Evolutionary conservation across 35 echinoderm and acorn worm genomes (phyloP).

Genomic region (Holothuria glaberrima): DNA sequence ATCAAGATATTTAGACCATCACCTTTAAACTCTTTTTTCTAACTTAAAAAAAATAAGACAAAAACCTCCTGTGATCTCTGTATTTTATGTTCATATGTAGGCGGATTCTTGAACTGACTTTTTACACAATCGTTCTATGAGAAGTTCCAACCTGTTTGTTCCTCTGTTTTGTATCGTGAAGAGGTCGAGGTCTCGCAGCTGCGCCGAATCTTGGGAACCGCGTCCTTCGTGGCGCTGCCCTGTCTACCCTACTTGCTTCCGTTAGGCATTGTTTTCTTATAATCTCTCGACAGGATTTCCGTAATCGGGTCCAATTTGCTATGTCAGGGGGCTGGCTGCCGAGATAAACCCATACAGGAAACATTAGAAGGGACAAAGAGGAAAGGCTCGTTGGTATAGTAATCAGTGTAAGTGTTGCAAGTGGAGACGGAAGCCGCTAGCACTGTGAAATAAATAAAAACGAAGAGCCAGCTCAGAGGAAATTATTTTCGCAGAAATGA

Average conservation of each 20-base stretch:
- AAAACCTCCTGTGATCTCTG: no score
- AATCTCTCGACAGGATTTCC: conserved; percentile 42
- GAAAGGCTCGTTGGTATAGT: conserved; percentile 49
- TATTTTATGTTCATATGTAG: no score
- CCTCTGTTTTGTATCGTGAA: no score
- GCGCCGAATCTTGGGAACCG: conserved; percentile 51
- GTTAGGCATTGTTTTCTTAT: conserved; percentile 56
- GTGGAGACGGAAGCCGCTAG: conserved; percentile 55
- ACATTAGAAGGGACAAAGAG: conserved; percentile 54
- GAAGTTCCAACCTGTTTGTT: neutral
- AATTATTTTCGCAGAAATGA: conserved; percentile 61
- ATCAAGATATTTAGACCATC: neutral
- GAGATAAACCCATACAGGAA: conserved; percentile 65
- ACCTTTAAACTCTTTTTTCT: neutral
- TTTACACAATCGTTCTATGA: neutral
- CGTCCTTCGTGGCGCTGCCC: conserved; percentile 37
- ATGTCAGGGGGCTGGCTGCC: conserved; percentile 41
- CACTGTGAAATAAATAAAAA: conserved; percentile 58
- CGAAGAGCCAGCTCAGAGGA: conserved; percentile 31
- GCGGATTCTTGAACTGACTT: neutral
- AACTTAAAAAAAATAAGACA: no score
- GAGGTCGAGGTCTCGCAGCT: conserved; percentile 45
- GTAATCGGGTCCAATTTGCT: conserved; percentile 48
- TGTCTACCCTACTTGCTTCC: conserved; percentile 44
- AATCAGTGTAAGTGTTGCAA: conserved; percentile 38